Percentiles rank a stretch among this genome's conserved stretches.
These are phyloP conservation scores for Tipula vernalis DNA, from an alignment of 2,888 invertebrate genomes.

Conservation along the genomic window DNA sequence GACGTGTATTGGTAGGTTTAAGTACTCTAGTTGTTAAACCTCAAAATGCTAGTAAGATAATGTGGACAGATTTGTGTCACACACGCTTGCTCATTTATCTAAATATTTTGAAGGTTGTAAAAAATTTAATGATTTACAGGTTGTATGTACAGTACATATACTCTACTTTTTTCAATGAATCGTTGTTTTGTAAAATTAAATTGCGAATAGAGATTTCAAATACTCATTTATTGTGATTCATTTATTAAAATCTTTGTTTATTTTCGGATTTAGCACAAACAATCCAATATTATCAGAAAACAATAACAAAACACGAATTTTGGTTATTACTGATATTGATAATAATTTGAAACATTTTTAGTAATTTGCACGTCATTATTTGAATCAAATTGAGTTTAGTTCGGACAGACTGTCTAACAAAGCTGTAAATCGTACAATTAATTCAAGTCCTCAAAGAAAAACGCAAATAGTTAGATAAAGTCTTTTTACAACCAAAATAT, in stretches of 20 bases:
- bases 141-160: neutral
- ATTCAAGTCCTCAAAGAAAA: no score
- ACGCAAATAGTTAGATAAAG: neutral
- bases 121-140: neutral
- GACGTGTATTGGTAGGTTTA: neutral
- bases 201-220: neutral
- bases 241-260: neutral
- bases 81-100: neutral
- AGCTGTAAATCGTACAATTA: neutral
- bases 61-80: neutral
- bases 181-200: neutral
- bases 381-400: no score
- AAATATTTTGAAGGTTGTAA: neutral
- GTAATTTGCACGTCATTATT: neutral
- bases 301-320: neutral
- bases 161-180: neutral
- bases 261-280: neutral
- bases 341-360: neutral
- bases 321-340: neutral
- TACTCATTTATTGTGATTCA: neutral
- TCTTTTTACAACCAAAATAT: neutral
- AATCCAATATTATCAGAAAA: neutral
- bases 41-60: neutral
- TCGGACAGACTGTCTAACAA: neutral
- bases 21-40: neutral